Conservation (phyloP, 2,888 invertebrate species). For the Ichneumon xanthorius region DNA sequence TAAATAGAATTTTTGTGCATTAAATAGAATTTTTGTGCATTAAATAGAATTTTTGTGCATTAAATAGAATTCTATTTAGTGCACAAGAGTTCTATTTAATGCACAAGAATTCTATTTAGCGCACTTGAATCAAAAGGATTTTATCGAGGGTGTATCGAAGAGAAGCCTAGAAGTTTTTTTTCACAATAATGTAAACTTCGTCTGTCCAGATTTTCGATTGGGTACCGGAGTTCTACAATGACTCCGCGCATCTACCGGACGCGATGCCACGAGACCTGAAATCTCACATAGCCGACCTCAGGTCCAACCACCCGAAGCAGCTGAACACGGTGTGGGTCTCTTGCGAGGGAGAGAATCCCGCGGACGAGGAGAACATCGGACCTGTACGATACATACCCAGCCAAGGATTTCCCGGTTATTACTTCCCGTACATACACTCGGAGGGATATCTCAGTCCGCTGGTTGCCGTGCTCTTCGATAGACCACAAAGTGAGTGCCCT, state of each 20-base stretch:
- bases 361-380: constrained; percentile 96
- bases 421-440: constrained; percentile 94
- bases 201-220: constrained; percentile 91
- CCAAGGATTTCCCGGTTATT: constrained; percentile 95
- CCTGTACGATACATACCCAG: constrained; percentile 92
- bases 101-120: no score
- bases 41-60: no score
- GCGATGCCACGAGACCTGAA: constrained; percentile 91
- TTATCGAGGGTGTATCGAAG: background rate
- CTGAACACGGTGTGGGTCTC: constrained; percentile 96
- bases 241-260: constrained; percentile 88
- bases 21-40: no score
- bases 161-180: background rate
- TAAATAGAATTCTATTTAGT: no score
- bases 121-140: background rate
- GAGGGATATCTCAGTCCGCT: constrained; percentile 95
- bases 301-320: constrained; percentile 85
- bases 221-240: constrained; percentile 93
- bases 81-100: no score
- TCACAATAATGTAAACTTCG: background rate
- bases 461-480: constrained; percentile 93
- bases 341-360: constrained; percentile 97
- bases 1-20: no score
- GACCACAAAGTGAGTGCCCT: constrained; percentile 91
- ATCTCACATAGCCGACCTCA: constrained; percentile 88